Evolutionary conservation across 1,140 invertebrate genomes (phyloP).

Genomic region (Panonychus citri): DNA sequence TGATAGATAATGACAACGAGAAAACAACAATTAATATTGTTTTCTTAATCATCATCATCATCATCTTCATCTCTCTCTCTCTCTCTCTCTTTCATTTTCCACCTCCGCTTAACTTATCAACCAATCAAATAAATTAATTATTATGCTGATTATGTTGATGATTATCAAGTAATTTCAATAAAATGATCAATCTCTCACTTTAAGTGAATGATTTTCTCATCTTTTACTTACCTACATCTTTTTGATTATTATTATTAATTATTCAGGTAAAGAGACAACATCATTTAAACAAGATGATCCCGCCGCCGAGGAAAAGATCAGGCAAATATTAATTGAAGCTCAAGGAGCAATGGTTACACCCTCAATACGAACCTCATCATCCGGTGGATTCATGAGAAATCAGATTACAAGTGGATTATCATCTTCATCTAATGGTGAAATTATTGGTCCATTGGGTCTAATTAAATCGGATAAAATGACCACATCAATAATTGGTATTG

Average conservation of each 20-base stretch:
- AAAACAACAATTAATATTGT: too few species aligned
- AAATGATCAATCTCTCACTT: too few species aligned
- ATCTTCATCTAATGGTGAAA: not conserved
- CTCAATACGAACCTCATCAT: not conserved
- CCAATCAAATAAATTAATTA: not conserved
- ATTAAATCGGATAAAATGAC: not conserved
- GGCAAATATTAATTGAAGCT: conserved; percentile 76
- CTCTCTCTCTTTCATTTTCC: not conserved
- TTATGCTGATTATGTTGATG: too few species aligned
- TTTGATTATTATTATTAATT: too few species aligned
- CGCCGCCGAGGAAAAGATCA: conserved; percentile 71
- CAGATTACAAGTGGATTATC: too few species aligned
- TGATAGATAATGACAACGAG: too few species aligned
- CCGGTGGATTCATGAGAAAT: not conserved
- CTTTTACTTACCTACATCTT: not conserved
- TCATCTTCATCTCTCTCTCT: not conserved
- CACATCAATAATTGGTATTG: too few species aligned
- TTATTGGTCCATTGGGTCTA: not conserved
- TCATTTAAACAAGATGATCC: conserved; percentile 30
- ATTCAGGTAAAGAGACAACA: conserved; percentile 42
- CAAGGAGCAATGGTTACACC: conserved; percentile 25
- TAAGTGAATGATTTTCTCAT: not conserved
- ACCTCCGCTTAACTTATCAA: not conserved
- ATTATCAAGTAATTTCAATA: too few species aligned
- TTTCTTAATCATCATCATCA: too few species aligned